Evolutionary conservation across 2,888 invertebrate species (phyloP).

Genomic region (Aphrophora alni): DNA sequence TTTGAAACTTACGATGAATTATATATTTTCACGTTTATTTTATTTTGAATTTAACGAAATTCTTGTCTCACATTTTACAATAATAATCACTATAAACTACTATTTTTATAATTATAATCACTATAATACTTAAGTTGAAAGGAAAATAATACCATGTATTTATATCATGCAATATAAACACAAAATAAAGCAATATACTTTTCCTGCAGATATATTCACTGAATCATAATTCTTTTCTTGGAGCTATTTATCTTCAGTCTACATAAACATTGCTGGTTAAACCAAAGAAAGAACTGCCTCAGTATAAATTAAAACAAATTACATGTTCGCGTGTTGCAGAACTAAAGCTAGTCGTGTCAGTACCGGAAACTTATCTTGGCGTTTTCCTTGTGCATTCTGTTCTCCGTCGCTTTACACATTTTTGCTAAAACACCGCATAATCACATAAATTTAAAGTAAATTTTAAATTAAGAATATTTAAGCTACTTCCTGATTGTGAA

Average conservation of each 20-base stretch:
- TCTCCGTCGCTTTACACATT: neutral
- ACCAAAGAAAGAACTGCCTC: neutral
- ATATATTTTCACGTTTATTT: too few species aligned
- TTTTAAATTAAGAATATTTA: too few species aligned
- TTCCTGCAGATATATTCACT: neutral
- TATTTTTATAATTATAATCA: too few species aligned
- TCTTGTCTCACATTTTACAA: too few species aligned
- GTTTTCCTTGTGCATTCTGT: neutral
- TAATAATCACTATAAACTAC: too few species aligned
- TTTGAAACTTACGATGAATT: too few species aligned
- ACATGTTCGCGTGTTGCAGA: neutral
- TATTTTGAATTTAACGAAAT: too few species aligned
- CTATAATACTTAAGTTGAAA: too few species aligned
- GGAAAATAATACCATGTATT: too few species aligned
- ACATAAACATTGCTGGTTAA: slow-evolving; percentile 6
- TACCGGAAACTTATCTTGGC: neutral
- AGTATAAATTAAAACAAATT: neutral
- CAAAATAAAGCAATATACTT: too few species aligned
- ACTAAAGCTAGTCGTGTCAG: neutral
- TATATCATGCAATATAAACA: too few species aligned
- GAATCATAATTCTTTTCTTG: neutral
- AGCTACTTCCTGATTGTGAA: too few species aligned
- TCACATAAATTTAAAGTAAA: neutral
- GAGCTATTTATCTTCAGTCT: neutral
- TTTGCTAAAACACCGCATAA: neutral